Conservation (phyloP, 2,113 vertebrate species). For the Lepisosteus osseus region DNA sequence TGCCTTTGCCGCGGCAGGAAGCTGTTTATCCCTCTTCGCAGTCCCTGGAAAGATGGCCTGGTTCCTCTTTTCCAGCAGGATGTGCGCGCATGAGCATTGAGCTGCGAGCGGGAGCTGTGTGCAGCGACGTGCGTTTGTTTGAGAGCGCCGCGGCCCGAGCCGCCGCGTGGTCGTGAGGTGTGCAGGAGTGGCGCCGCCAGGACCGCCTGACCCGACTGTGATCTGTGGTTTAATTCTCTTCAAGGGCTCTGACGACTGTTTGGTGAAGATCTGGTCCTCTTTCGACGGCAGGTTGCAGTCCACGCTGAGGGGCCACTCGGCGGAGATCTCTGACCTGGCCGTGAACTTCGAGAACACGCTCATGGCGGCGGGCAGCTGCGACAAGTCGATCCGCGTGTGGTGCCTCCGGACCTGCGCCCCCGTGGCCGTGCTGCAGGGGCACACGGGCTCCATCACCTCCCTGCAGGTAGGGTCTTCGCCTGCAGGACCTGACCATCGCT, state of each 20-base stretch:
- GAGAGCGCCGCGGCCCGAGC: no score
- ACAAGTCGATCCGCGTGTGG: conserved; percentile 95
- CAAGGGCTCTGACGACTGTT: conserved; percentile 94
- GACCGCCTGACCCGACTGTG: no score
- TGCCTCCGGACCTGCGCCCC: conserved; percentile 95
- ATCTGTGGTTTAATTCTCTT: conserved; percentile 21
- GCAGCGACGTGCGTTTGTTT: no score
- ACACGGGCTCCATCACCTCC: conserved; percentile 94
- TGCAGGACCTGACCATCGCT: neutral
- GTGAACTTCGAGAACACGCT: conserved; percentile 96
- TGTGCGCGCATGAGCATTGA: no score
- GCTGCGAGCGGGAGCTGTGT: no score
- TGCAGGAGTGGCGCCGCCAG: no score
- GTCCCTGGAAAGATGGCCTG: no score
- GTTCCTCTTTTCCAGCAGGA: no score
- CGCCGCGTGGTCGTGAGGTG: no score
- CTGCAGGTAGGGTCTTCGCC: conserved; percentile 73
- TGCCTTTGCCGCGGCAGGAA: neutral
- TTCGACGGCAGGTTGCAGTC: conserved; percentile 89
- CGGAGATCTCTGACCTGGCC: conserved; percentile 95
- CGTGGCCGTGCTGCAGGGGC: conserved; percentile 90
- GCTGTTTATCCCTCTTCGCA: neutral
- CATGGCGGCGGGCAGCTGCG: conserved; percentile 95
- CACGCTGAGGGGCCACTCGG: conserved; percentile 89
- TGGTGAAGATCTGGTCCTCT: conserved; percentile 98